Evolutionary conservation across 2,888 invertebrate species (phyloP), one percentile per base, ranked within the genome.

Genomic region (Folsomia manolachei): DNA sequence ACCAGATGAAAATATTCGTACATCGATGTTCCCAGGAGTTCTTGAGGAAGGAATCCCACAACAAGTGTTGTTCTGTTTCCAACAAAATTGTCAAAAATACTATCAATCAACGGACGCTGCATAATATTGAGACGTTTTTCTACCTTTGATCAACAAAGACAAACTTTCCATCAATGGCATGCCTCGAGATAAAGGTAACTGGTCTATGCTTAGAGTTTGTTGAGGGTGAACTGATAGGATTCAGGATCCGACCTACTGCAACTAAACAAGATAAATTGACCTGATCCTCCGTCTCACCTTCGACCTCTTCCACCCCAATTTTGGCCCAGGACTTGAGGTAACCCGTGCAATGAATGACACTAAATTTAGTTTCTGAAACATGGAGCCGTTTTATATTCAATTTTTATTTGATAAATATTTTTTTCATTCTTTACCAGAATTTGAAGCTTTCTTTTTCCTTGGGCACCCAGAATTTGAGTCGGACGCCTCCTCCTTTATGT

Each of bases 281-380:
- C 1, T 87, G 85, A 71, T 89, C 87, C 63, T 90, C 90, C 63
- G 84, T 84, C 81, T 91, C 89, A 71, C 86, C 87, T 73, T 90
- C 90, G 73, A 90, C 90, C 39, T 90, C 85, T 0, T 89, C 88
- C 65, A 90, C 87, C 84, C 93, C 94, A 0, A 90, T 89, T 0
- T 93, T 91, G 1, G 92, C 89, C 95, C 94, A 95, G 0, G 95
- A 93, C 83, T 96, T 96, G 53, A 97, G 85, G 83, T 95, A 96
- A 0, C 96, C 96, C 1, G 94, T 95, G 82, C 94, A 96, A 82
- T 95, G 95, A 68, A 96, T 91, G 4, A 94, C 92, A 81, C 89
- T 90, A 84, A 93, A 96, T 82, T 92, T 93, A 83, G 90, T 90
- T 83, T 94, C 94, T 87, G 85, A 76, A 82, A 78, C 61, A 62